Conservation (phyloP, 2,888 invertebrate species). For the Trachelus tabidus region DNA sequence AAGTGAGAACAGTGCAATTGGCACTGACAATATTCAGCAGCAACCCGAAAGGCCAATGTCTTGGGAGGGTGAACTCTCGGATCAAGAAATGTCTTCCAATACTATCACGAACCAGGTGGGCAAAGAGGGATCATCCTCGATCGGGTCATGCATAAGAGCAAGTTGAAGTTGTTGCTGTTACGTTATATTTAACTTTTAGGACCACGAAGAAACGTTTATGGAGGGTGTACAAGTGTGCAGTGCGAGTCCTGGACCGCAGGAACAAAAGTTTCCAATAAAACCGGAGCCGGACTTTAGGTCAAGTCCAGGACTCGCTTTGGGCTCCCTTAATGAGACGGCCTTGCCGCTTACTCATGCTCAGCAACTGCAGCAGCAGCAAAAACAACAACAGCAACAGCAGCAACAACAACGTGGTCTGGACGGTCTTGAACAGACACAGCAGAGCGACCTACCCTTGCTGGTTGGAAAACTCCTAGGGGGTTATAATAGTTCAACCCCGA, state of each 20-base stretch:
- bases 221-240: conserved; percentile 66
- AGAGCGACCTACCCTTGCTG: conserved; percentile 66
- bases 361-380: conserved; percentile 52
- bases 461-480: conserved; percentile 74
- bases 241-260: conserved; percentile 59
- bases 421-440: conserved; percentile 55
- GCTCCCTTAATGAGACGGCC: conserved; percentile 52
- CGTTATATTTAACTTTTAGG: conserved; percentile 40
- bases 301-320: conserved; percentile 52
- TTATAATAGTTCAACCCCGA: conserved; percentile 74
- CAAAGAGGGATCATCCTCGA: not conserved
- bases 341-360: conserved; percentile 54
- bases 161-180: not conserved
- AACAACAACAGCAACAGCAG: conserved; percentile 34
- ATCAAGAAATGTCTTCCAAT: conserved; percentile 75
- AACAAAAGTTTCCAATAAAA: conserved; percentile 62
- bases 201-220: conserved; percentile 67
- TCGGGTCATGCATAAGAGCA: not conserved
- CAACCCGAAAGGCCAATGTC: conserved; percentile 85
- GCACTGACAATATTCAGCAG: conserved; percentile 59
- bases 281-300: conserved; percentile 62
- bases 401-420: conserved; percentile 53
- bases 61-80: conserved; percentile 93
- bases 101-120: conserved; percentile 61
- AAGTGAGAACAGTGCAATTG: conserved; percentile 57